These are phyloP conservation scores for Elgaria multicarinata DNA, from an alignment of 2,113 vertebrate genomes.

Conservation along the genomic window DNA sequence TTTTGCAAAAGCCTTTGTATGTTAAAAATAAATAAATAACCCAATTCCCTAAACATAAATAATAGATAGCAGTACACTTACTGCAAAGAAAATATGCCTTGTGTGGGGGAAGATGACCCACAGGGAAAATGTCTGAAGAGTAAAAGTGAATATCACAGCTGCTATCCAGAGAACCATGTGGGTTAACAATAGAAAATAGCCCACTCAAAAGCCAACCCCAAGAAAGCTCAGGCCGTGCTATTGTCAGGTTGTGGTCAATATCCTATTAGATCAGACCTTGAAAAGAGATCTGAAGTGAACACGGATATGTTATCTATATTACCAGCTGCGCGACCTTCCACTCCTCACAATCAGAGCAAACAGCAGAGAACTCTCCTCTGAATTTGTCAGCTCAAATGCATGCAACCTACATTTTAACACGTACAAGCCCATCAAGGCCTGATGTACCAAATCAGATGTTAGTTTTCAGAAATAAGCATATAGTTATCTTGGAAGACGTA, in stretches of 20 bases:
- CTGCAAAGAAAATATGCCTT: not conserved
- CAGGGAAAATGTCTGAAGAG: not conserved
- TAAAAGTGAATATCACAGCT: not conserved
- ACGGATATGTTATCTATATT: not conserved
- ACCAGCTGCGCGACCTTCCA: not conserved
- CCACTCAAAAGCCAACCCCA: not conserved
- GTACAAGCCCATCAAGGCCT: not conserved
- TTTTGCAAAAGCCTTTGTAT: not conserved
- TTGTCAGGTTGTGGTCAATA: not conserved
- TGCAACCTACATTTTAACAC: not conserved
- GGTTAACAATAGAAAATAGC: not conserved
- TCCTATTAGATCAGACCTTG: not conserved
- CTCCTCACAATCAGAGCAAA: not conserved
- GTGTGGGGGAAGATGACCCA: not conserved
- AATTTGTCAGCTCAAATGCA: not conserved
- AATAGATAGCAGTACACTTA: not conserved
- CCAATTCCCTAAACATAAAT: not conserved
- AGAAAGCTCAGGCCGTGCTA: not conserved
- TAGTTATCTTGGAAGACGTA: not conserved
- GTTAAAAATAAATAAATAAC: not conserved
- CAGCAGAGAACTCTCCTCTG: not conserved
- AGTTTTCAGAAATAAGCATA: not conserved
- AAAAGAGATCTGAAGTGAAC: not conserved
- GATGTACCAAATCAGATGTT: not conserved
- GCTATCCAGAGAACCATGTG: not conserved